Evolutionary conservation across 2,888 invertebrate genomes (phyloP), one percentile per base, ranked within the genome.

Genomic region (Morinoia aosen): DNA sequence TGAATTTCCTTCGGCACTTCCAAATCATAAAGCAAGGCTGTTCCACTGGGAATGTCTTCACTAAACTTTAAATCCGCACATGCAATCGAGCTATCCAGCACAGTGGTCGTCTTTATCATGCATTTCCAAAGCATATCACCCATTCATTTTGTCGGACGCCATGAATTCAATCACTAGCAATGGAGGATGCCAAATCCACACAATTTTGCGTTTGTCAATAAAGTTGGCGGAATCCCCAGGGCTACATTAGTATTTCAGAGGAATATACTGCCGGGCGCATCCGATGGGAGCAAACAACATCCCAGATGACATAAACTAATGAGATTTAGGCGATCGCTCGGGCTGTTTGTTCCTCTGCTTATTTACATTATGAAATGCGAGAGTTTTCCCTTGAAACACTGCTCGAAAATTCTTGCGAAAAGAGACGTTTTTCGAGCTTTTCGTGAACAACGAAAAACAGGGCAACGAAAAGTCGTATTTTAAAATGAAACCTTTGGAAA

Each of bases 41-140:
- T 57, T 93, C 57, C 57, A 57, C 57, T 25, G 58, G 48, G 57
- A 93, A 93, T 57, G 57, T 93, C 57, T 57, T 48, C 93, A 93
- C 56, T 93, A 93, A 93, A 93, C 93, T 93, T 93, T 93, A 93
- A 93, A 93, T 93, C 93, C 57, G 93, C 93, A 93, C 93, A 93
- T 93, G 93, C 93, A 93, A 93, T 93, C 93, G 93, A 93, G 93
- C 93, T 93, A 93, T 93, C 93, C 93, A 93, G 93, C 93, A 93
- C 93, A 93, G 93, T n/a, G 57, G 93, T 57, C 93, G 39, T 93
- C 93, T 93, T 93, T 93, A 93, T 93, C 93, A 93, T 93, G 93
- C 93, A 93, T 93, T 93, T 93, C 57, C 93, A 93, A 93, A 93
- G 93, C 93, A 93, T 93, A 93, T 93, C 93, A 93, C 93, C 93